phyloP scores from a whole-genome alignment of 2,888 invertebrate species.

The Cheiracanthium punctorium region DNA sequence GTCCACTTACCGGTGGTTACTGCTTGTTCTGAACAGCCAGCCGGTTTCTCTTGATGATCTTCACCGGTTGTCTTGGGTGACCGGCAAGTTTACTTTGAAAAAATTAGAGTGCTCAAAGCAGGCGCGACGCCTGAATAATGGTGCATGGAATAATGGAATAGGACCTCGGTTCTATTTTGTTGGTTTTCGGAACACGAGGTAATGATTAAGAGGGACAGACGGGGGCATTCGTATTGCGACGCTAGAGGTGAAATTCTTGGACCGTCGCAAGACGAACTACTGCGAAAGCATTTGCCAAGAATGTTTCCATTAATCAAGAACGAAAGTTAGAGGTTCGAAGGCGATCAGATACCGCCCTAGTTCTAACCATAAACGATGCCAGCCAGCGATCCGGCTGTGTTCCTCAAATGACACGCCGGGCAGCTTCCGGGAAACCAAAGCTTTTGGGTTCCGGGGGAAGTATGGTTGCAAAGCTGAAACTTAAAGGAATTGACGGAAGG shows the following conservation, averaged over 20 bases:
- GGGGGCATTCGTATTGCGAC: slow-evolving; percentile 81
- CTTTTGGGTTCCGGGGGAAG: too few relatives aligned
- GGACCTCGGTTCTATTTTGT: too few relatives aligned
- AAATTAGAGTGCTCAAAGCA: slow-evolving; percentile 39
- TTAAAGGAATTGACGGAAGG: too few relatives aligned
- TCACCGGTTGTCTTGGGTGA: slow-evolving; percentile 39
- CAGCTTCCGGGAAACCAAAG: slow-evolving; percentile 80
- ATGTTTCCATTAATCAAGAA: slow-evolving; percentile 83
- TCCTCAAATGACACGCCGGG: slow-evolving; percentile 80
- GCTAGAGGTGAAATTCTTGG: slow-evolving; percentile 83
- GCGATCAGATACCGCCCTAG: slow-evolving; percentile 83
- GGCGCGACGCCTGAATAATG: too few relatives aligned
- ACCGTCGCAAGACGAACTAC: slow-evolving; percentile 80
- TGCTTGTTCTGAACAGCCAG: slow-evolving; percentile 22
- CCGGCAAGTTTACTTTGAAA: slow-evolving; percentile 37
- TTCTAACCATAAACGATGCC: slow-evolving; percentile 82
- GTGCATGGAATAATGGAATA: too few relatives aligned
- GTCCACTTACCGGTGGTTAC: too few relatives aligned
- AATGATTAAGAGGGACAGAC: slow-evolving; percentile 68
- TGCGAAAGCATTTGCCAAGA: slow-evolving; percentile 84
- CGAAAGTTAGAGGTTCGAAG: slow-evolving; percentile 83
- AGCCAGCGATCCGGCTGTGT: slow-evolving; percentile 81
- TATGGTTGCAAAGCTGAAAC: too few relatives aligned
- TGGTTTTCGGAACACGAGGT: slow-evolving; percentile 50
- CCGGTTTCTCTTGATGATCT: slow-evolving; percentile 32